phyloP scores from a whole-genome alignment of 1,140 invertebrate genomes.

The Oreohelix idahoensis region DNA sequence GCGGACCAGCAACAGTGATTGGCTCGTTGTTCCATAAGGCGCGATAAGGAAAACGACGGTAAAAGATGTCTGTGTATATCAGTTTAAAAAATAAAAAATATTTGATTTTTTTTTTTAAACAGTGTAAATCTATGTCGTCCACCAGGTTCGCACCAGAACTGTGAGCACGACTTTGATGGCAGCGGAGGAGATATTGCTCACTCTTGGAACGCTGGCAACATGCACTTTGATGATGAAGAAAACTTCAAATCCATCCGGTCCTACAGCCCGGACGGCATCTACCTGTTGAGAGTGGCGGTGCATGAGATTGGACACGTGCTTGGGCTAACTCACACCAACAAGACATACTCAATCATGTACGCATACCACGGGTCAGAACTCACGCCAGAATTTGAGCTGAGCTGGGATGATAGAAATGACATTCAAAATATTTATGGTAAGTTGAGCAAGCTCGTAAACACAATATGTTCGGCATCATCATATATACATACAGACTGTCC shows the following conservation, averaged over 20 bases:
- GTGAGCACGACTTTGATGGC: slow-evolving; percentile 73
- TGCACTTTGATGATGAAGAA: slow-evolving; percentile 75
- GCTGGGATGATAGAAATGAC: slow-evolving; percentile 70
- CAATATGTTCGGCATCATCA: too few species aligned
- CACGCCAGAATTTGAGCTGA: slow-evolving; percentile 70
- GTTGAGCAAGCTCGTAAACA: too few species aligned
- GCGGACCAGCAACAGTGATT: too few species aligned
- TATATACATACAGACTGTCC: too few species aligned
- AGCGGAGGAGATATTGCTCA: slow-evolving; percentile 74
- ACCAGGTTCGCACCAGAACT: slow-evolving; percentile 73
- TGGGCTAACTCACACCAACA: slow-evolving; percentile 70
- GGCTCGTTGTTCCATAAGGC: too few species aligned
- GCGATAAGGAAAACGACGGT: too few species aligned
- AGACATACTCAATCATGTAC: slow-evolving; percentile 73
- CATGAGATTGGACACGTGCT: slow-evolving; percentile 75
- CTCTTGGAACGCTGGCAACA: slow-evolving; percentile 71
- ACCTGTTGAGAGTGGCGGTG: slow-evolving; percentile 70
- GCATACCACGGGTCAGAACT: slow-evolving; percentile 66
- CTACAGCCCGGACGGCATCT: slow-evolving; percentile 59
- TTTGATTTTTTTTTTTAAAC: too few species aligned
- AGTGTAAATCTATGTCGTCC: neutral
- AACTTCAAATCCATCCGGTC: slow-evolving; percentile 69
- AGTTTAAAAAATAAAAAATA: too few species aligned
- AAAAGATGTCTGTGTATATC: too few species aligned
- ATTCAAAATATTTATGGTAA: slow-evolving; percentile 72